Evolutionary conservation across 2,113 vertebrate genomes (phyloP), one percentile per base, ranked within the genome.

Genomic region (Corythaixoides concolor): DNA sequence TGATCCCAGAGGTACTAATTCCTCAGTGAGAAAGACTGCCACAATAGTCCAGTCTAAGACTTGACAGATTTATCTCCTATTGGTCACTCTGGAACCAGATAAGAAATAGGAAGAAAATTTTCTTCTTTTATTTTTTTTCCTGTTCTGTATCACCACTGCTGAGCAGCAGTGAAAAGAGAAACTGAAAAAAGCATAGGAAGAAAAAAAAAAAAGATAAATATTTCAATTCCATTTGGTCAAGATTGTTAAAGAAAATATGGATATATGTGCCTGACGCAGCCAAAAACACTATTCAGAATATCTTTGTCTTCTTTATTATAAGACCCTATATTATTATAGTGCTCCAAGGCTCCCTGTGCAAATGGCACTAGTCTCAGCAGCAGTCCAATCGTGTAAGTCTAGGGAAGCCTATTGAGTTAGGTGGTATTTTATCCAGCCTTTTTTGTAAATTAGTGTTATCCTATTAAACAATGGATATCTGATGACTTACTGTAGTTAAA

Each of bases 201-300:
- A 39, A 39, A 39, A 39, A 5, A 39, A 77, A 87, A 63, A 3
- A 20, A 12, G 27, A 68, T 37, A 23, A 50, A 23, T 1, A 59
- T 69, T 91, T 69, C 24, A 64, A 2, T n/a, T 82, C 7, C 28
- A 14, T 32, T 32, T 72, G 33, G 24, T 56, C 15, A 64, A 69
- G 53, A 28, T 0, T 58, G 33, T 68, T 52, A 26, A 43, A 17
- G 43, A 32, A 58, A 47, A 4, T 33, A 28, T 6, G 5, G 6
- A 35, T 9, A 7, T 2, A 9, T 3, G 1, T 15, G 7, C 26
- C n/a, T 64, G 39, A 13, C n/a, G 22, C n/a, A 37, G n/a, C 15
- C 33, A 58, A 59, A 73, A 53, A 22, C 24, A 28, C 35, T 37
- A 2, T 35, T 60, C 24, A 21, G 41, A 90, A 21, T 32, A 43